Evolutionary conservation across 2,888 invertebrate genomes (phyloP), one percentile per base, ranked within the genome.

Genomic region (Copidosoma aretas): DNA sequence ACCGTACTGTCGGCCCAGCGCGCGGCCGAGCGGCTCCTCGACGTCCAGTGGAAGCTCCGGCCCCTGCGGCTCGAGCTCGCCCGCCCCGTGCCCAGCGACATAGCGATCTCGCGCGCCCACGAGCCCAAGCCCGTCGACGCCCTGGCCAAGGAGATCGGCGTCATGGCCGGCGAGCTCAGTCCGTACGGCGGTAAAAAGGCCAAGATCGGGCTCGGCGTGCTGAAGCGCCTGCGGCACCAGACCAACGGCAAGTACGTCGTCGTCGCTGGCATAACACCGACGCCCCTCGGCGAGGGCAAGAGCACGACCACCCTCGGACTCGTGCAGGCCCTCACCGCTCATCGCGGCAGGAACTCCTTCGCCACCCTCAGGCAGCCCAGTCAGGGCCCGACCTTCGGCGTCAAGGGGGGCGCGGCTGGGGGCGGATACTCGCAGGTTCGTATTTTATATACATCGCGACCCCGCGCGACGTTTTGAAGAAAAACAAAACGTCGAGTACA

Each of bases 261-360:
- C 0, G 95, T 98, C 5, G 94, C 94, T 63, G 98, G 97, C 19
- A 98, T 99, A 61, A 99, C 98, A 0, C 98, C 99, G 0, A 99
- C 99, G 0, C 97, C 98, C 0, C 87, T 99, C n/a, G 99, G 99
- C 1, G 98, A 99, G 86, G 98, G 98, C 41, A 99, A 99, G 86
- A 97, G 96, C 78, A 99, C 99, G 0, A 97, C 97, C 0, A 89
- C 95, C 0, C 87, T 99, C 71, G 99, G 98, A 1, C 84, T 98
- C 73, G 92, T 92, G 5, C 99, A 99, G 85, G 97, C 98, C 1
- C 85, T 99, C 64, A 90, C 92, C 1, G 94, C 93, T 0, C 94
- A 95, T 79, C 89, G 90, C 75, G 88, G 89, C 4, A 91, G 89
- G 75, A 98, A 98, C 85, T 90, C 95, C 0, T 91, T 99, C 81